These are phyloP conservation scores for Pardalotus punctatus DNA, from an alignment of 2,113 vertebrate species.

Conservation along the genomic window DNA sequence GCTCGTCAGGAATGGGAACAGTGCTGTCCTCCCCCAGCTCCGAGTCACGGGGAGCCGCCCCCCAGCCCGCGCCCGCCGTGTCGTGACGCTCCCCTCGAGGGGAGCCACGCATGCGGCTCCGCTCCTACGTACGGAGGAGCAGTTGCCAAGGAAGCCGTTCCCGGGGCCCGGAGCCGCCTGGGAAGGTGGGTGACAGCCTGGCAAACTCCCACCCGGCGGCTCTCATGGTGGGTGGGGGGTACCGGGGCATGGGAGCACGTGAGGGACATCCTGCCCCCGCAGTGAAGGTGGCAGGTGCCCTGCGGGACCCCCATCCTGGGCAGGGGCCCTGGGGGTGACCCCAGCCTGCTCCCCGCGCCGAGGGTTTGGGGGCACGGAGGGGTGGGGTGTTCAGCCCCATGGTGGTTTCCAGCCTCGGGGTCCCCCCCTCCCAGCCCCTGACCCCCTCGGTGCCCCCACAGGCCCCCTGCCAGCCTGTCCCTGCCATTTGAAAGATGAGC, in stretches of 20 bases:
- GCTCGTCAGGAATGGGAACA: fast-evolving
- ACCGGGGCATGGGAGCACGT: not conserved
- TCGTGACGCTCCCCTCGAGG: not conserved
- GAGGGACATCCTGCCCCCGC: fast-evolving
- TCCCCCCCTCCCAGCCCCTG: not conserved
- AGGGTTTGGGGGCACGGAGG: fast-evolving
- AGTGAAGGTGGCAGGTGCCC: fast-evolving
- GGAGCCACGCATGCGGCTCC: not conserved
- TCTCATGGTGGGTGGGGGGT: not conserved
- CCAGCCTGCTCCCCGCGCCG: fast-evolving
- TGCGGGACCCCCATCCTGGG: fast-evolving
- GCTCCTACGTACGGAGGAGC: not conserved
- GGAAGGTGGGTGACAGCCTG: not conserved
- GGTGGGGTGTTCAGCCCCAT: not conserved
- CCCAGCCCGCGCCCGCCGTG: not conserved
- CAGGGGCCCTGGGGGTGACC: fast-evolving
- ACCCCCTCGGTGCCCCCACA: not conserved
- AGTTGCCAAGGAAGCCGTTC: constrained; percentile 28
- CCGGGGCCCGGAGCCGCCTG: not conserved
- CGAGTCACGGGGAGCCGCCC: not conserved
- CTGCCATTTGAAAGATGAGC: constrained; percentile 9
- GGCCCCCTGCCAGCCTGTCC: not conserved
- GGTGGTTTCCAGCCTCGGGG: not conserved
- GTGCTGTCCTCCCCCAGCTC: not conserved
- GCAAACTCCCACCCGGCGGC: not conserved